Base-by-base conservation (phyloP, 2,113 vertebrate species). In the Carlito syrichta region DNA sequence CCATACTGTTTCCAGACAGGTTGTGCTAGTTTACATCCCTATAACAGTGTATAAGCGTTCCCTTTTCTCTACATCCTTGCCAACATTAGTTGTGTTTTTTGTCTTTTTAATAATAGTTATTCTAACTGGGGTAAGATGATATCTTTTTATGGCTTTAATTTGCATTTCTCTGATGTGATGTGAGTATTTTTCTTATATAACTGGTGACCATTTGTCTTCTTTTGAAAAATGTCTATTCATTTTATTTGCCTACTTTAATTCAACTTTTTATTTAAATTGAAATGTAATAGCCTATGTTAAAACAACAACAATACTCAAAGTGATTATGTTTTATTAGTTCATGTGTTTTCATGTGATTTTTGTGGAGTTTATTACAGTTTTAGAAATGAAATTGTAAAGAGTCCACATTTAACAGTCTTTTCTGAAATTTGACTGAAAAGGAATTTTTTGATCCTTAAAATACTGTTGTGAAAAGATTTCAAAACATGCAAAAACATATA, bases 391-490 rank as follows among this genome's bases (percentile, higher is more conserved):
- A 74, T 93, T 56, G 40, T 54, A 84, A 32, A 89, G 12, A 23
- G 74, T 93, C 16, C 23, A 40, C 30, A 92, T 74, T 86, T 74
- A 83, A 40, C 10, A 74, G 3, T 69, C 45, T 78, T 94, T 56
- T 91, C 13, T n/a, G n/a, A n/a, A n/a, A n/a, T n/a, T n/a, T n/a
- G n/a, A n/a, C n/a, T n/a, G n/a, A n/a, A n/a, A n/a, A n/a, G n/a
- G n/a, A n/a, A n/a, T n/a, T 78, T 94, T 91, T 54, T 77, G 4
- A 74, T 76, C 2, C 8, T 85, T 94, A 71, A 88, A 62, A 78
- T 93, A 83, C 77, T 66, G 5, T 79, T 92, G 84, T 97, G 43
- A 63, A 95, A 96, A 93, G 9, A 9, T 84, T 62, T 90, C 50
- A 71, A 79, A 63, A 78, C 27, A 30, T 85, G 73, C 35, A 62